Evolutionary conservation across 2,888 invertebrate species (phyloP), one percentile per base, ranked within the genome.

Genomic region (Spatulosminthurus flaviceps): DNA sequence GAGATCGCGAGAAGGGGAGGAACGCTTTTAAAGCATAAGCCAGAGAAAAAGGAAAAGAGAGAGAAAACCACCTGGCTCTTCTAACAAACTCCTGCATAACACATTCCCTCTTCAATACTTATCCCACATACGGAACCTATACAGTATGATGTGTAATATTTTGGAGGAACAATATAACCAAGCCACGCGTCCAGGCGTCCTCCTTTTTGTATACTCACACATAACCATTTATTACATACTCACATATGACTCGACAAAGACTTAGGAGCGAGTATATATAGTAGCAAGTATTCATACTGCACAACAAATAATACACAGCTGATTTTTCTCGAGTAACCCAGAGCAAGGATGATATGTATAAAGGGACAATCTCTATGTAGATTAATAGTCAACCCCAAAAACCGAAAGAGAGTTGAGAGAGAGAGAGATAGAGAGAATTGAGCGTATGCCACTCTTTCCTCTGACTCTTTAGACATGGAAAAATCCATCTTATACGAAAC

Each of bases 31-130:
- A 70, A 70, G 70, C 70, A 42, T 66, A 42, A 76, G 67, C 29
- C 60, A 74, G n/a, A 75, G 75, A 75, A 76, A 64, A 41, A 67
- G 76, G 66, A 76, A 76, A 76, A 76, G 76, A 76, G 70, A 76
- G 76, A 76, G 76, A 76, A 76, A 76, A 76, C 76, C 76, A 76
- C 76, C 76, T 76, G 76, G 76, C 76, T 76, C 67, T 76, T 41
- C 26, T 34, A 13, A 43, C 67, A 41, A 41, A 41, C 64, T 64
- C 21, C 51, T 51, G 51, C 51, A 51, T 51, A 51, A 51, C 51
- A 24, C 64, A 24, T 64, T 64, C 64, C n/a, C 64, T 64, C 13
- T 16, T 64, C 60, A 2, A 60, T 60, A 19, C 21, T 4, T 60
- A 19, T 2, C 4, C 11, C 24, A 64, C 11, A 64, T 21, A 64